Percentiles rank a stretch among this genome's conserved stretches.
These are phyloP conservation scores for Nesoenas mayeri DNA, from an alignment of 2,113 vertebrate genomes.

Conservation along the genomic window DNA sequence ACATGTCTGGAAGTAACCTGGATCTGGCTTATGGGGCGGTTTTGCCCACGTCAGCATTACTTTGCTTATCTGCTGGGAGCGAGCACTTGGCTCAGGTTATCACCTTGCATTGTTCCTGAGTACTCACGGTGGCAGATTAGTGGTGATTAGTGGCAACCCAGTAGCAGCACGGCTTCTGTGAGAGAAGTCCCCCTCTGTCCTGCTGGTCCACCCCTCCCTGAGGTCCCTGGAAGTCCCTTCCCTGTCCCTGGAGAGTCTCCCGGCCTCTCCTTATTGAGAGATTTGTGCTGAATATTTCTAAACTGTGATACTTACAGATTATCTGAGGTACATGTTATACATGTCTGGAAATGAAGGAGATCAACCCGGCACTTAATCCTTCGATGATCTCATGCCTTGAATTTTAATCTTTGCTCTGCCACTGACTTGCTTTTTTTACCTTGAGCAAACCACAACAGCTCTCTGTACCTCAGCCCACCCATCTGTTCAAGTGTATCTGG, in stretches of 20 bases:
- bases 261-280: neutral
- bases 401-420: constrained; percentile 43
- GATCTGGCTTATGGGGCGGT: neutral
- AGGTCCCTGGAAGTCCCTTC: neutral
- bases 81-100: neutral
- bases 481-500: constrained; percentile 21
- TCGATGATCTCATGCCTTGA: constrained; percentile 34
- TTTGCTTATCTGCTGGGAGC: neutral
- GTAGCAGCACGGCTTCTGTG: neutral
- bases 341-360: constrained; percentile 32
- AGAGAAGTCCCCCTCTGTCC: neutral
- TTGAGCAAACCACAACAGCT: constrained; percentile 14
- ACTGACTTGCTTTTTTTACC: constrained; percentile 46
- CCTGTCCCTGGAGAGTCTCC: neutral
- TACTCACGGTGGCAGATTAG: neutral
- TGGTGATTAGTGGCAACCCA: neutral
- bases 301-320: neutral
- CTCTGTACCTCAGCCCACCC: constrained; percentile 8
- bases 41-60: neutral
- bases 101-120: neutral
- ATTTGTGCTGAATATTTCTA: neutral
- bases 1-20: neutral
- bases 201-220: neutral
- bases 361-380: constrained; percentile 9
- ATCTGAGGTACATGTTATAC: neutral